phyloP scores from a whole-genome alignment of 2,888 invertebrate genomes.

The Palloptera scutellata region DNA sequence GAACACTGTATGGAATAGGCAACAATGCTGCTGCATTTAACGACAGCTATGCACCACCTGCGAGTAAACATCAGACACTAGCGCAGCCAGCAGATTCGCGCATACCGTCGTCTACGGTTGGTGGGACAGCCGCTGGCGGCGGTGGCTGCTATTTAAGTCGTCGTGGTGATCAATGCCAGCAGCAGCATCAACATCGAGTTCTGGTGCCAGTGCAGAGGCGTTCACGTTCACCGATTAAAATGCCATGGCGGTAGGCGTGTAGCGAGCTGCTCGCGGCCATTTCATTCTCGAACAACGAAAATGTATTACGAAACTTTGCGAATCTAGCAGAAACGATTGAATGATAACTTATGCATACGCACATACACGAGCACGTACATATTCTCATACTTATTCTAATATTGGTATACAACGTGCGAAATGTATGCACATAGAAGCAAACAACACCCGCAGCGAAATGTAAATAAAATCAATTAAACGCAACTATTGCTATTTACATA shows the following conservation, averaged over 20 bases:
- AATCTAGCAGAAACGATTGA: too few relatives aligned
- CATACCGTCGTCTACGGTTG: slow-evolving; percentile 25
- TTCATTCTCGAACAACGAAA: background rate
- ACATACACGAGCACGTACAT: too few relatives aligned
- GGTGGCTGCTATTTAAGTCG: slow-evolving; percentile 6
- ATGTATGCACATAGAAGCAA: too few relatives aligned
- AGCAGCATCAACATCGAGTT: slow-evolving; percentile 31
- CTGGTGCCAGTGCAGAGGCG: slow-evolving; percentile 49
- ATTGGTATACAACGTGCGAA: too few relatives aligned
- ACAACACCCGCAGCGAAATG: too few relatives aligned
- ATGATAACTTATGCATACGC: too few relatives aligned
- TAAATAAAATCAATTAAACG: too few relatives aligned
- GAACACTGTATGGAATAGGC: slow-evolving; percentile 23
- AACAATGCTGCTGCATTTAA: slow-evolving; percentile 2
- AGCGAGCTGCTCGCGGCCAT: background rate
- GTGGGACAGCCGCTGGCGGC: slow-evolving; percentile 25
- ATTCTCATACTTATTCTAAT: too few relatives aligned
- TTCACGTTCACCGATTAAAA: slow-evolving; percentile 61
- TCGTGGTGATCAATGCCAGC: slow-evolving; percentile 21
- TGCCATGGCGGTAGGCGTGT: slow-evolving; percentile 58
- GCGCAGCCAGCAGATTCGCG: slow-evolving; percentile 18
- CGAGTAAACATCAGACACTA: background rate
- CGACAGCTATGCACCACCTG: background rate
- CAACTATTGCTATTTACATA: too few relatives aligned
- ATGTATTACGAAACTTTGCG: background rate